These are phyloP conservation scores for Chloebia gouldiae DNA, from an alignment of 2,113 vertebrate species.

Conservation along the genomic window DNA sequence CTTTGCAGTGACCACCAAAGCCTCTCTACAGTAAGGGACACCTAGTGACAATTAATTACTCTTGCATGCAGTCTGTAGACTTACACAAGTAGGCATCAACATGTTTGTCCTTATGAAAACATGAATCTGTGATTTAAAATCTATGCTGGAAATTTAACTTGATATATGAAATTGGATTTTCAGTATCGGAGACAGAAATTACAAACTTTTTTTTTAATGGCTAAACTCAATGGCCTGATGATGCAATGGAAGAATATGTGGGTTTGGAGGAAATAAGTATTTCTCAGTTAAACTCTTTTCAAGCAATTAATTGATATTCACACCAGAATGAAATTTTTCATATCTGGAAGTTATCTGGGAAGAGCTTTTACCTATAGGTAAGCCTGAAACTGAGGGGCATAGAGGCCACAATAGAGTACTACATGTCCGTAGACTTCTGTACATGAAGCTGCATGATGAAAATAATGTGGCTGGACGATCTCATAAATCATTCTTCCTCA, in stretches of 20 bases:
- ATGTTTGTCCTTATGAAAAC: neutral
- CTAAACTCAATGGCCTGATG: neutral
- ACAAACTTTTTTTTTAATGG: neutral
- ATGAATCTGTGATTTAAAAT: neutral
- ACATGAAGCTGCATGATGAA: neutral
- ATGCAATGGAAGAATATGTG: neutral
- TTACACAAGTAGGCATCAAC: neutral
- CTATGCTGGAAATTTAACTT: neutral
- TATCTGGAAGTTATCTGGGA: neutral
- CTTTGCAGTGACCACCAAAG: neutral
- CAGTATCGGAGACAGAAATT: neutral
- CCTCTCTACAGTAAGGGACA: neutral
- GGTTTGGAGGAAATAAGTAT: neutral
- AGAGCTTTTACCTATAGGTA: neutral
- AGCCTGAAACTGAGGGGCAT: neutral
- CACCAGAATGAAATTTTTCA: neutral
- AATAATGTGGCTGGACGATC: neutral
- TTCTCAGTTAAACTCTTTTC: neutral
- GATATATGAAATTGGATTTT: neutral
- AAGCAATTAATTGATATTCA: neutral
- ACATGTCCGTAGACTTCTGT: rapidly evolving
- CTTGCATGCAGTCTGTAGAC: neutral
- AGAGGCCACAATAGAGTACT: neutral
- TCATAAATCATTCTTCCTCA: neutral
- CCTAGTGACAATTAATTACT: neutral